Percentiles rank a stretch among this genome's conserved stretches.
Conservation (phyloP, 2,113 vertebrate species). For the Galemys pyrenaicus region DNA sequence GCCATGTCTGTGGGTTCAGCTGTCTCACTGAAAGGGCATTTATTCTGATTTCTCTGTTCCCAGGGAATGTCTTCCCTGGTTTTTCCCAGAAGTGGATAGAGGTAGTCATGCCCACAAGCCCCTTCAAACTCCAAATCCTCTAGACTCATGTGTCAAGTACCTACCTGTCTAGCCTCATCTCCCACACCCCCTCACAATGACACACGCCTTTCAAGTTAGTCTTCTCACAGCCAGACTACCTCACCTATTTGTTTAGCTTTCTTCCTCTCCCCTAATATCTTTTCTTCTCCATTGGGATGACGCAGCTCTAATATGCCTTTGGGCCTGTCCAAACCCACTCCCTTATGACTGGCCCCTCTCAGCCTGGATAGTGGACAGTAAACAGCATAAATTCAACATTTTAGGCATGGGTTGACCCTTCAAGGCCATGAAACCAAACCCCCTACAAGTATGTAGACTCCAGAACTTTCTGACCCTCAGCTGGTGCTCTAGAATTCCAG, state of each 20-base stretch:
- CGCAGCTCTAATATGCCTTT: neutral
- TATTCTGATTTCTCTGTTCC: constrained; percentile 22
- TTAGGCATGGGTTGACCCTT: neutral
- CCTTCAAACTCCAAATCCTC: constrained; percentile 8
- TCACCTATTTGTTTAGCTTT: neutral
- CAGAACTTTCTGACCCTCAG: neutral
- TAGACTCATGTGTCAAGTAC: neutral
- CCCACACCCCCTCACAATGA: neutral
- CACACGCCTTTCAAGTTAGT: neutral
- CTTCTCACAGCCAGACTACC: neutral
- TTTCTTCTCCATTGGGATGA: neutral
- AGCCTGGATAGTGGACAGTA: neutral
- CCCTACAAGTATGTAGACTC: neutral
- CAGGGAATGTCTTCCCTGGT: neutral
- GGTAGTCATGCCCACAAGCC: neutral
- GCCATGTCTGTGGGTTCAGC: neutral
- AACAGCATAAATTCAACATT: neutral
- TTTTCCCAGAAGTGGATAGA: neutral
- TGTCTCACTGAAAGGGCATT: neutral
- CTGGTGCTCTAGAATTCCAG: neutral
- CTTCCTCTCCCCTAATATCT: neutral
- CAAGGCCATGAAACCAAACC: neutral
- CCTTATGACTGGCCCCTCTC: neutral
- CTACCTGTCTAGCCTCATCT: neutral
- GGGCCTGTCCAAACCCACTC: neutral